Conservation (phyloP, 1,140 invertebrate species). For the Epicauta chinensis region DNA sequence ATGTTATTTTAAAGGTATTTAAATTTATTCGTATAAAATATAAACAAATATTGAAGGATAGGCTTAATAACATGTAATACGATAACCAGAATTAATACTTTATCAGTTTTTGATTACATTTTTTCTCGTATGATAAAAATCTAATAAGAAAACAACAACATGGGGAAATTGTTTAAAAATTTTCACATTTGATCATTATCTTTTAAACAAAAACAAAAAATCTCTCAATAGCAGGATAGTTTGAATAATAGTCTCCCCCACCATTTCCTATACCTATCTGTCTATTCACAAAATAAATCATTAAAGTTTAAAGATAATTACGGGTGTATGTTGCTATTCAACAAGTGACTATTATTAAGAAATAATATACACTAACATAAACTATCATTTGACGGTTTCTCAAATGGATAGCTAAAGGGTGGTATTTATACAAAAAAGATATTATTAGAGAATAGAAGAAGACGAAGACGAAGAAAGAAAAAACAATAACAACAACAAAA, state of each 20-base stretch:
- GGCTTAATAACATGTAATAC: conserved; percentile 20
- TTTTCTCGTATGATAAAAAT: too few species aligned
- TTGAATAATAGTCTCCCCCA: conserved; percentile 5
- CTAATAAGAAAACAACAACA: too few species aligned
- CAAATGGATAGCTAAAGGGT: conserved; percentile 10
- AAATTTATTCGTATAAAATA: conserved; percentile 15
- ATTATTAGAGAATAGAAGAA: conserved; percentile 9
- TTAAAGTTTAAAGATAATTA: conserved; percentile 13
- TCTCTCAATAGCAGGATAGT: conserved; percentile 1
- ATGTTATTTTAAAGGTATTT: conserved; percentile 8
- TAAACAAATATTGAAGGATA: conserved; percentile 20
- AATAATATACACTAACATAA: conserved; percentile 15
- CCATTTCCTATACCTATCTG: too few species aligned
- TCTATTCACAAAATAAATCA: conserved; percentile 6
- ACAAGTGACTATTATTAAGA: conserved; percentile 17
- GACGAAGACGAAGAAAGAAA: too few species aligned
- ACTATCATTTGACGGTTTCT: conserved; percentile 13
- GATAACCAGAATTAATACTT: too few species aligned
- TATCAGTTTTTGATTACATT: too few species aligned
- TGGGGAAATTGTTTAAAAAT: too few species aligned
- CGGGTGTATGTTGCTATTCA: conserved; percentile 4
- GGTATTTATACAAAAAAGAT: conserved; percentile 13
- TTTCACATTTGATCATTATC: too few species aligned
- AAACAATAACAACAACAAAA: too few species aligned
- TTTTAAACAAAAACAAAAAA: conserved; percentile 3